phyloP scores from a whole-genome alignment of 2,888 invertebrate genomes.

The Agrotis exclamationis region DNA sequence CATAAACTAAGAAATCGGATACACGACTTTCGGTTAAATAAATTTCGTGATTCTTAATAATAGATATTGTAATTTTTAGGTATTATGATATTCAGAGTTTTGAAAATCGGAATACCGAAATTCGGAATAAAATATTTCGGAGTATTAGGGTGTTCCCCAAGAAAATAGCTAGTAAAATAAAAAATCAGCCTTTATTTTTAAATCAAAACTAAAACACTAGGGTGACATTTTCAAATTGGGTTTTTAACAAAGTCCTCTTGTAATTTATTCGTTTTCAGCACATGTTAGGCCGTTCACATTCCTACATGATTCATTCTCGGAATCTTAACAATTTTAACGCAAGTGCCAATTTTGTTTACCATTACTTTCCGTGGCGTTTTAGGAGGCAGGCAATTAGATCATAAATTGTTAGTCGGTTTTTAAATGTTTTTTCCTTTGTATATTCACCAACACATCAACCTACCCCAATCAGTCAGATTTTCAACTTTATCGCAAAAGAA shows the following conservation, averaged over 20 bases:
- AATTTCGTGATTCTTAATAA: too few relatives aligned
- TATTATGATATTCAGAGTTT: too few relatives aligned
- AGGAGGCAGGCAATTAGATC: not conserved
- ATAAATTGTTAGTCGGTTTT: constrained; percentile 1
- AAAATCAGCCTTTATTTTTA: constrained; percentile 7
- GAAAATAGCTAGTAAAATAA: too few relatives aligned
- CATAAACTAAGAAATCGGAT: too few relatives aligned
- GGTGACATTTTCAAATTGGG: constrained; percentile 32
- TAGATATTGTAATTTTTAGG: too few relatives aligned
- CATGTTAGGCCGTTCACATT: constrained; percentile 40
- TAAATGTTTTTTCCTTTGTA: constrained; percentile 1
- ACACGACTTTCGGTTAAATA: too few relatives aligned
- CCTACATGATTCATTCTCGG: constrained; percentile 47
- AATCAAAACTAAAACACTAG: constrained; percentile 39
- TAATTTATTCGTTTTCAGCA: constrained; percentile 49
- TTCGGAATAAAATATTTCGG: too few relatives aligned
- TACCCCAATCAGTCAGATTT: too few relatives aligned
- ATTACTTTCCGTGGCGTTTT: constrained; percentile 5
- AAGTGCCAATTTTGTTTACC: constrained; percentile 63
- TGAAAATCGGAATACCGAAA: too few relatives aligned
- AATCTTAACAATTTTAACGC: constrained; percentile 60
- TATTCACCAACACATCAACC: too few relatives aligned
- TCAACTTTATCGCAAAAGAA: too few relatives aligned
- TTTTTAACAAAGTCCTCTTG: constrained; percentile 27
- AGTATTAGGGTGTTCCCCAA: too few relatives aligned